Evolutionary conservation across 2,888 invertebrate genomes (phyloP).

Genomic region (Leucoma salicis): DNA sequence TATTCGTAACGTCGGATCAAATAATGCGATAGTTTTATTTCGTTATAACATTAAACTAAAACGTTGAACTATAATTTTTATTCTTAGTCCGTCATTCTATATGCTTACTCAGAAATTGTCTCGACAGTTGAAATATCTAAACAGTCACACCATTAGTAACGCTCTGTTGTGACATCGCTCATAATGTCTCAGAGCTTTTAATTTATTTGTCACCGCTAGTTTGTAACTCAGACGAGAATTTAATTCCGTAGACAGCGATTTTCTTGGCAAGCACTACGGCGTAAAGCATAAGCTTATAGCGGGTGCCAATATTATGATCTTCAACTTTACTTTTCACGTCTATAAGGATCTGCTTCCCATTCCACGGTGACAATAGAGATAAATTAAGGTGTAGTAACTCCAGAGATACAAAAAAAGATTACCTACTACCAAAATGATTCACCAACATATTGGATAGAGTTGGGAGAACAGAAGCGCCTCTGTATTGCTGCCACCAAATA

Average conservation of each 20-base stretch:
- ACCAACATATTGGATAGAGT: too few relatives aligned
- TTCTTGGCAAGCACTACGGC: not conserved
- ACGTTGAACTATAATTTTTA: not conserved
- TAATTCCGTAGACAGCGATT: conserved; percentile 20
- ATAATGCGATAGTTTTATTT: not conserved
- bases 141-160: conserved; percentile 14
- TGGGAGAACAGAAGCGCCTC: too few relatives aligned
- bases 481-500: too few relatives aligned
- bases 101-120: too few relatives aligned
- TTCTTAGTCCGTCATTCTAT: too few relatives aligned
- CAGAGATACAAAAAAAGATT: too few relatives aligned
- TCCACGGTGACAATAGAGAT: too few relatives aligned
- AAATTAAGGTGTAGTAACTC: too few relatives aligned
- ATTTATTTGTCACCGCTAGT: conserved; percentile 28
- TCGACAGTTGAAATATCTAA: not conserved
- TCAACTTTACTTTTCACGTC: too few relatives aligned
- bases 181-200: conserved; percentile 12
- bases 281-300: not conserved
- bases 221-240: conserved; percentile 29
- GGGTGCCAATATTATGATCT: too few relatives aligned
- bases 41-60: not conserved
- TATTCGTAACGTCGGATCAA: not conserved
- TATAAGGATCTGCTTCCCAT: too few relatives aligned
- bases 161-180: conserved; percentile 15
- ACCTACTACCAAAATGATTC: too few relatives aligned